These are phyloP conservation scores for Aphelinus certus DNA, from an alignment of 1,140 invertebrate species.

Conservation along the genomic window DNA sequence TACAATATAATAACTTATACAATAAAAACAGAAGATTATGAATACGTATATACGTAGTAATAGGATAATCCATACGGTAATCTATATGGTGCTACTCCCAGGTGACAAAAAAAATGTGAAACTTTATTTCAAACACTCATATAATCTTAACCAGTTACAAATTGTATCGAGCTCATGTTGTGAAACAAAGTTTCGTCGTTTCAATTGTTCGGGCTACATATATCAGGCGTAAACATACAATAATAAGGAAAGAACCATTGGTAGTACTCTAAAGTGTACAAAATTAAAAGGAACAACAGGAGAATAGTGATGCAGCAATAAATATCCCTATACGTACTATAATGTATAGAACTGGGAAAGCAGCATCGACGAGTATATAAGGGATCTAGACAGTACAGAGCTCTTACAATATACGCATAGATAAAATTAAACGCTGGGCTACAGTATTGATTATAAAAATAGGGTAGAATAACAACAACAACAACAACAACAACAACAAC, in stretches of 20 bases:
- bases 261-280: background rate
- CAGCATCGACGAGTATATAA: background rate
- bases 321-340: too few relatives aligned
- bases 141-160: background rate
- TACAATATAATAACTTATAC: constrained; percentile 7
- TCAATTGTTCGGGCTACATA: constrained; percentile 17
- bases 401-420: constrained; percentile 8
- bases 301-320: background rate
- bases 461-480: background rate
- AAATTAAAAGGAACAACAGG: background rate
- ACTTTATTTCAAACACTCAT: constrained; percentile 1
- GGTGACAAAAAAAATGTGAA: constrained; percentile 9
- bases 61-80: constrained; percentile 5
- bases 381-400: background rate
- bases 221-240: background rate
- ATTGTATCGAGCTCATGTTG: too few relatives aligned
- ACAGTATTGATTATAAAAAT: too few relatives aligned
- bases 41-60: constrained; percentile 1
- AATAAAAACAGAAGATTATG: constrained; percentile 14
- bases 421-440: background rate
- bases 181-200: constrained; percentile 6
- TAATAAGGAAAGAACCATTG: background rate
- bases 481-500: background rate
- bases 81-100: constrained; percentile 25
- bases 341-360: constrained; percentile 13